phyloP scores from a whole-genome alignment of 2,888 invertebrate genomes.

The Carabus problematicus region DNA sequence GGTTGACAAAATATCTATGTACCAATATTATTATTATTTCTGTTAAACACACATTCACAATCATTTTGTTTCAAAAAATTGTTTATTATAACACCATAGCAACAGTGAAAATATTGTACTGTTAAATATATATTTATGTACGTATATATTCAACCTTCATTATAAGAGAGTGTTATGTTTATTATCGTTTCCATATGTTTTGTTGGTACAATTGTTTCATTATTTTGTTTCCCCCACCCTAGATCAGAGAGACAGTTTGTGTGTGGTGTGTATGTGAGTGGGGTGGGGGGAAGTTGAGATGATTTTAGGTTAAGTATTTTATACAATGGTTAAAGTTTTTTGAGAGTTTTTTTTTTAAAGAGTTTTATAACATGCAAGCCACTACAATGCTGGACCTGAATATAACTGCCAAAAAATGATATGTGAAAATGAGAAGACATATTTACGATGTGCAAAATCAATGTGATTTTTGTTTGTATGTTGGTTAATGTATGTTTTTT shows the following conservation, averaged over 20 bases:
- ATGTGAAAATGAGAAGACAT: constrained; percentile 41
- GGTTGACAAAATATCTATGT: background rate
- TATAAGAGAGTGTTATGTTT: background rate
- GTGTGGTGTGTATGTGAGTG: too few relatives aligned
- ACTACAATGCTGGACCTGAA: constrained; percentile 1
- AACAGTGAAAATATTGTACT: constrained; percentile 8
- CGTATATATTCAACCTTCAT: background rate
- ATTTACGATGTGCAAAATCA: constrained; percentile 35
- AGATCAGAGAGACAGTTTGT: too few relatives aligned
- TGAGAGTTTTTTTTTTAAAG: too few relatives aligned
- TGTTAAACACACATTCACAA: constrained; percentile 1
- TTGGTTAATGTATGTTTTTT: too few relatives aligned
- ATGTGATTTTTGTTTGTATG: constrained; percentile 10
- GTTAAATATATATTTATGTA: background rate
- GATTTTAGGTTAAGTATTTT: too few relatives aligned
- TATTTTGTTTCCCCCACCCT: too few relatives aligned
- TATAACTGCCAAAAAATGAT: constrained; percentile 20
- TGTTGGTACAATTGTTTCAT: background rate
- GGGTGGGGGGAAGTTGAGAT: too few relatives aligned
- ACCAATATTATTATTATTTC: background rate
- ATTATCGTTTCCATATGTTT: constrained; percentile 1
- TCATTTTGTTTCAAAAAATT: constrained; percentile 19
- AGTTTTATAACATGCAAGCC: constrained; percentile 13
- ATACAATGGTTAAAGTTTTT: too few relatives aligned
- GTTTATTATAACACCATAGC: constrained; percentile 13